Evolutionary conservation across 2,888 invertebrate genomes (phyloP).

Genomic region (Parochlus steinenii): DNA sequence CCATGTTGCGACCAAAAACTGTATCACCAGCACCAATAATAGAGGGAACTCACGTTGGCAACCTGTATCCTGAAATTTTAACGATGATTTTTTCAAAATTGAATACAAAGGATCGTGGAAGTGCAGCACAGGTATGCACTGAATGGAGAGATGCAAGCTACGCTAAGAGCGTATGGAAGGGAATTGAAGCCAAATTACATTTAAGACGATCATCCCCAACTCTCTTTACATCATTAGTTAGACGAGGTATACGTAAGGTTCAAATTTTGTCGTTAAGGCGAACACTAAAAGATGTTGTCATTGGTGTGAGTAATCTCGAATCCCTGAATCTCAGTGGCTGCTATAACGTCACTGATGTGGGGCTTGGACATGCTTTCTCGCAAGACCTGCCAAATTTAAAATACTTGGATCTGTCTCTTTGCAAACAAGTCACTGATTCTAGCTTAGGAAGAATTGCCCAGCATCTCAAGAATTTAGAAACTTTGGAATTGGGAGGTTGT

Average conservation of each 20-base stretch:
- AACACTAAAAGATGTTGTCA: slow-evolving; percentile 69
- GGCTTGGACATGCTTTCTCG: slow-evolving; percentile 66
- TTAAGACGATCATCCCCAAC: slow-evolving; percentile 67
- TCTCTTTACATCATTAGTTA: slow-evolving; percentile 70
- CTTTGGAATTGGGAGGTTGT: slow-evolving; percentile 81
- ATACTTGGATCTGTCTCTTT: slow-evolving; percentile 72
- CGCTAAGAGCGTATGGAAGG: slow-evolving; percentile 84
- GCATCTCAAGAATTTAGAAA: slow-evolving; percentile 68
- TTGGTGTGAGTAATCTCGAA: slow-evolving; percentile 70
- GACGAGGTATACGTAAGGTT: slow-evolving; percentile 72
- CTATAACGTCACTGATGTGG: slow-evolving; percentile 79
- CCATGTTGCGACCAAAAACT: slow-evolving; percentile 12
- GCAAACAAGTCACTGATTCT: slow-evolving; percentile 90
- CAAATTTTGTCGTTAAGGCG: slow-evolving; percentile 76
- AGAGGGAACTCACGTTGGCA: slow-evolving; percentile 60
- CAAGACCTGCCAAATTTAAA: slow-evolving; percentile 60
- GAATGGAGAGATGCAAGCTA: slow-evolving; percentile 88
- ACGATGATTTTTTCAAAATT: slow-evolving; percentile 83
- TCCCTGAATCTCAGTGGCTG: slow-evolving; percentile 84
- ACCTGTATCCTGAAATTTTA: slow-evolving; percentile 81
- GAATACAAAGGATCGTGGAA: slow-evolving; percentile 74
- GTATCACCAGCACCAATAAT: slow-evolving; percentile 18
- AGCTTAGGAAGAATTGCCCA: slow-evolving; percentile 73
- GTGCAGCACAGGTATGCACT: slow-evolving; percentile 77
- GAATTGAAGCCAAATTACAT: slow-evolving; percentile 82